Evolutionary conservation across 2,113 vertebrate species (phyloP).

Genomic region (Conger conger): DNA sequence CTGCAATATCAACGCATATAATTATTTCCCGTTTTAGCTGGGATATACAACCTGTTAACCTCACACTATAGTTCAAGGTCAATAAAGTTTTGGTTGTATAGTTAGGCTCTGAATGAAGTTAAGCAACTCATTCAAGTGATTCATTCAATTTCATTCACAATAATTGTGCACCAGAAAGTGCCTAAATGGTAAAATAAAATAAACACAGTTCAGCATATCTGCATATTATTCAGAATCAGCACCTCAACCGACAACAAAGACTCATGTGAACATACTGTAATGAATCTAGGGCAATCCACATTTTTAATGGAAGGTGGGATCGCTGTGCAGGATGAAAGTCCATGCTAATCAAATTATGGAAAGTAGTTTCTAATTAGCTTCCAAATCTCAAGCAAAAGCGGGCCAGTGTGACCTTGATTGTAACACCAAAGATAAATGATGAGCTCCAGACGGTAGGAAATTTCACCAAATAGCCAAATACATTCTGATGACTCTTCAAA

Average conservation of each 20-base stretch:
- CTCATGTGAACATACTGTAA: constrained; percentile 4
- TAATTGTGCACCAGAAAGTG: background rate
- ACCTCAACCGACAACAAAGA: constrained; percentile 38
- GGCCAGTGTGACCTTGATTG: constrained; percentile 36
- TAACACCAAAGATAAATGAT: constrained; percentile 23
- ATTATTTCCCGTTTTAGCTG: background rate
- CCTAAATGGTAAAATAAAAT: background rate
- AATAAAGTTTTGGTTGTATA: background rate
- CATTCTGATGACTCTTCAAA: background rate
- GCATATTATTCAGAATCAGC: constrained; percentile 19
- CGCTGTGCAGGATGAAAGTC: constrained; percentile 53
- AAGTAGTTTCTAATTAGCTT: constrained; percentile 60
- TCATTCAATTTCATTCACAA: background rate
- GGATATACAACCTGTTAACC: constrained; percentile 18
- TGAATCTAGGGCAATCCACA: constrained; percentile 41
- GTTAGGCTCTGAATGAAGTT: background rate
- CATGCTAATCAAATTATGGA: constrained; percentile 61
- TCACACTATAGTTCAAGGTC: constrained; percentile 32
- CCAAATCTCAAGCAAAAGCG: constrained; percentile 44
- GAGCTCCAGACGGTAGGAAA: constrained; percentile 19
- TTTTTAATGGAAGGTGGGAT: constrained; percentile 44
- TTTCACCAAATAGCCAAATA: constrained; percentile 22
- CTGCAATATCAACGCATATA: constrained; percentile 3
- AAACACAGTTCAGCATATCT: background rate
- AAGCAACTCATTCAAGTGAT: background rate